Evolutionary conservation across 2,888 invertebrate species (phyloP).

Genomic region (Aphidoletes aphidimyza): DNA sequence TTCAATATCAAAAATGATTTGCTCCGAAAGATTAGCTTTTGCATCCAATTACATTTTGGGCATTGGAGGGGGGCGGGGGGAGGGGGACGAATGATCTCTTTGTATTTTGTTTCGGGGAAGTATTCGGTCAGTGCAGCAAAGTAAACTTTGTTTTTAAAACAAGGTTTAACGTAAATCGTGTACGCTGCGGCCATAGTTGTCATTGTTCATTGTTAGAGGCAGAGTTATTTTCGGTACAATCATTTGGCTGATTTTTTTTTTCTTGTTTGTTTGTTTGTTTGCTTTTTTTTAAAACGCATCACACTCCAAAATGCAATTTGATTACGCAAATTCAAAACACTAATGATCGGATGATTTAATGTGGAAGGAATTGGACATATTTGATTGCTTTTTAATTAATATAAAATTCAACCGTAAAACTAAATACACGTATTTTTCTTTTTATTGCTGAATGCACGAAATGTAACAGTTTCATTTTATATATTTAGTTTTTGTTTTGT

Average conservation of each 20-base stretch:
- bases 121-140: too few relatives aligned
- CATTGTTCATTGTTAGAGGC: too few relatives aligned
- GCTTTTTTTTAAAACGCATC: not conserved
- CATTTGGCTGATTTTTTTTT: too few relatives aligned
- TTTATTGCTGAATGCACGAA: constrained; percentile 47
- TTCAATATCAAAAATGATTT: not conserved
- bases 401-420: constrained; percentile 32
- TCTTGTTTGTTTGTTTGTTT: not conserved
- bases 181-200: too few relatives aligned
- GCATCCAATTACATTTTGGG: too few relatives aligned
- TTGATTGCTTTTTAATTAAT: constrained; percentile 45
- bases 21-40: too few relatives aligned
- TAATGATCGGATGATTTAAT: not conserved
- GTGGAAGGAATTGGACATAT: constrained; percentile 36
- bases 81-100: too few relatives aligned
- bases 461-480: constrained; percentile 23
- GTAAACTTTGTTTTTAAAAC: too few relatives aligned
- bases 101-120: too few relatives aligned
- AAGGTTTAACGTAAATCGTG: too few relatives aligned
- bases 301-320: not conserved
- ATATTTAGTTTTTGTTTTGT: not conserved
- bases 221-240: too few relatives aligned
- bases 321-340: constrained; percentile 24
- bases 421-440: constrained; percentile 36
- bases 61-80: too few relatives aligned